Evolutionary conservation across 2,113 vertebrate genomes (phyloP).

Genomic region (Eudyptes chrysolophus): DNA sequence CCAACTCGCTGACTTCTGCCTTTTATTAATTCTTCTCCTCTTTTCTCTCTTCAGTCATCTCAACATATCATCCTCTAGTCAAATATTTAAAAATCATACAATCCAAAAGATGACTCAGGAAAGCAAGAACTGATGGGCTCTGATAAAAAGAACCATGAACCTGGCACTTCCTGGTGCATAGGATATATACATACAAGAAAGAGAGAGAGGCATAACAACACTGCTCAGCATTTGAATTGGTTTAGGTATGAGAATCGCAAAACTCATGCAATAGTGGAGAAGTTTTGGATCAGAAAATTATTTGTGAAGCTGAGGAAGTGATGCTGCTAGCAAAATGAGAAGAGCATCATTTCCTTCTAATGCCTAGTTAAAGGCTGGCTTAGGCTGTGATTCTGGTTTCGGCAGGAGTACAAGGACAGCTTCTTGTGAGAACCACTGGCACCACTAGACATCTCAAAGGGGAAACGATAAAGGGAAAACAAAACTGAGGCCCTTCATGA

Average conservation of each 20-base stretch:
- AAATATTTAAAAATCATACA: neutral
- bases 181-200: neutral
- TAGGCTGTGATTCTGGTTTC: neutral
- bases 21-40: neutral
- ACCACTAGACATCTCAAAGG: neutral
- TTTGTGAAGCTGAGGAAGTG: neutral
- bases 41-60: neutral
- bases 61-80: neutral
- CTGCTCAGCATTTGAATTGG: neutral
- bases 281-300: neutral
- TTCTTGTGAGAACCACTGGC: neutral
- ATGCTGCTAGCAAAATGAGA: neutral
- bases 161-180: neutral
- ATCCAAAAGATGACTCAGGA: neutral
- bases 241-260: neutral
- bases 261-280: neutral
- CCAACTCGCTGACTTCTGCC: neutral
- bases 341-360: neutral
- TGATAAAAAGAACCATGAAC: neutral
- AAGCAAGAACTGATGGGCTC: neutral
- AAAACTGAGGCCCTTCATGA: neutral
- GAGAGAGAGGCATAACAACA: neutral
- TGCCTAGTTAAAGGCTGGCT: neutral
- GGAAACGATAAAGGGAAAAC: neutral
- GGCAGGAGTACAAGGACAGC: neutral